Conservation (phyloP, 92 coral and sea anemone genomes). For the Epizoanthus rinbou region DNA sequence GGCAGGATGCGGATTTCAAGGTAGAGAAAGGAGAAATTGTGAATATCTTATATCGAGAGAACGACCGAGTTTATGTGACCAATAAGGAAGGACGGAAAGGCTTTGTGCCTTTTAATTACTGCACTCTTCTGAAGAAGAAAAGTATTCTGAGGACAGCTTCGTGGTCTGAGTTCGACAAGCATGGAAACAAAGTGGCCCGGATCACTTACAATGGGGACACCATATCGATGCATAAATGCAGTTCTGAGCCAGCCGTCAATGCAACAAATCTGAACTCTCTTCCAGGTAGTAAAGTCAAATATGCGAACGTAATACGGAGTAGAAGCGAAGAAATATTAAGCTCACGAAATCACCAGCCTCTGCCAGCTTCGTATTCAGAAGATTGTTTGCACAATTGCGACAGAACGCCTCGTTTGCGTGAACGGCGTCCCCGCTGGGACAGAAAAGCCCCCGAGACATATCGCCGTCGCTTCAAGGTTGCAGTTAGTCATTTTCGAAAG, state of each 20-base stretch:
- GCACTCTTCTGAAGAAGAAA: slow-evolving; percentile 70
- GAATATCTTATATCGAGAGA: slow-evolving; percentile 63
- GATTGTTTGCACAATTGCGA: slow-evolving; percentile 11
- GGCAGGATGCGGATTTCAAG: slow-evolving; percentile 41
- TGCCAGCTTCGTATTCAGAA: slow-evolving; percentile 18
- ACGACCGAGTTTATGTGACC: slow-evolving; percentile 59
- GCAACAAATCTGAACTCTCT: slow-evolving; percentile 35
- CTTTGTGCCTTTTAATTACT: slow-evolving; percentile 79
- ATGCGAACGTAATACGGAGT: slow-evolving; percentile 26
- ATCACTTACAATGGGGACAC: slow-evolving; percentile 2
- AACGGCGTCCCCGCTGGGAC: not conserved
- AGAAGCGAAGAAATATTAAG: slow-evolving; percentile 52
- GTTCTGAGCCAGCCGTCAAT: slow-evolving; percentile 20
- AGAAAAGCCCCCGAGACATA: slow-evolving; percentile 62
- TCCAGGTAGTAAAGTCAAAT: slow-evolving; percentile 32
- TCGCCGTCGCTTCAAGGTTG: slow-evolving; percentile 67
- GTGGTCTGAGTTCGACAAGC: not conserved
- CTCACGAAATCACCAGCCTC: slow-evolving; percentile 16
- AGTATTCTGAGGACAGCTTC: slow-evolving; percentile 26
- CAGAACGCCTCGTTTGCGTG: slow-evolving; percentile 21
- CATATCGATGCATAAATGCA: slow-evolving; percentile 2
- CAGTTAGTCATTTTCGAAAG: slow-evolving; percentile 73
- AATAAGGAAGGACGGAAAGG: slow-evolving; percentile 64
- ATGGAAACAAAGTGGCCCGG: not conserved
- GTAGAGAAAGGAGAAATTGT: slow-evolving; percentile 78